Evolutionary conservation across 2,113 vertebrate genomes (phyloP).

Genomic region (Cheirogaleus medius): DNA sequence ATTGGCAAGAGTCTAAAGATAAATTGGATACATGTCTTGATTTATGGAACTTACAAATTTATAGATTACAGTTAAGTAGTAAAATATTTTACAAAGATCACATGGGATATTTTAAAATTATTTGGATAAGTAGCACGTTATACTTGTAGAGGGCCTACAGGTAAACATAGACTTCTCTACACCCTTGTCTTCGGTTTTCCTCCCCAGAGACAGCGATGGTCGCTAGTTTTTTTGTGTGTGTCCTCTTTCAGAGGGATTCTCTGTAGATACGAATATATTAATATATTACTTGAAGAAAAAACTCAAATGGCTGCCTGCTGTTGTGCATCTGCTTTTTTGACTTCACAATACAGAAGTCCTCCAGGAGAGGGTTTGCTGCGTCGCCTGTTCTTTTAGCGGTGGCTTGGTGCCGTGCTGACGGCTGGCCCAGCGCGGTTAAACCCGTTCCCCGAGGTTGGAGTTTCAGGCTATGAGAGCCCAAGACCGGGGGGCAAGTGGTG

Average conservation of each 20-base stretch:
- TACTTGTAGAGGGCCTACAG: not conserved
- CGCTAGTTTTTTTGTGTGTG: not conserved
- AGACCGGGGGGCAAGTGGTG: not conserved
- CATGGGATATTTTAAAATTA: too few relatives aligned
- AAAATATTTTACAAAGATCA: not conserved
- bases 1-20: not conserved
- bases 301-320: not conserved
- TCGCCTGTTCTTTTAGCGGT: not conserved
- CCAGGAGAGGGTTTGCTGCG: not conserved
- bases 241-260: not conserved
- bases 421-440: accelerated
- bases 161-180: not conserved
- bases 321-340: not conserved
- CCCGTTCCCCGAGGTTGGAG: not conserved
- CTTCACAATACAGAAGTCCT: not conserved
- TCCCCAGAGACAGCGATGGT: not conserved
- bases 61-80: not conserved
- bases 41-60: not conserved
- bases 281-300: not conserved
- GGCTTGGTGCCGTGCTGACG: not conserved
- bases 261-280: not conserved
- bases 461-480: too few relatives aligned
- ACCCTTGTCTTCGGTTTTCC: not conserved
- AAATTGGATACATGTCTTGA: not conserved
- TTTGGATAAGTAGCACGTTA: not conserved